Percentiles rank a stretch among this genome's conserved stretches.
These are phyloP conservation scores for Amiota communis DNA, from an alignment of 2,888 invertebrate species.

Conservation along the genomic window DNA sequence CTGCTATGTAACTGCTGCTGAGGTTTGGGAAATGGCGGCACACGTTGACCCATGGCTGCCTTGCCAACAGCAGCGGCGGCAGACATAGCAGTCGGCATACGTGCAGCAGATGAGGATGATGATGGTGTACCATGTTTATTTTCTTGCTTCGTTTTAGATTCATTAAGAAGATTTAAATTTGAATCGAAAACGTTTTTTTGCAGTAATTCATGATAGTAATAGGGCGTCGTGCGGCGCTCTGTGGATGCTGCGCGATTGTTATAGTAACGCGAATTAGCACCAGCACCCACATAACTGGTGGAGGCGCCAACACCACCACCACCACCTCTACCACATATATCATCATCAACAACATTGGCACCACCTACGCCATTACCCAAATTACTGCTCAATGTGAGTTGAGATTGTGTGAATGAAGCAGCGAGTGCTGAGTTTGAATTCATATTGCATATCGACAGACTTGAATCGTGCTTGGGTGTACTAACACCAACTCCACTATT, in stretches of 20 bases:
- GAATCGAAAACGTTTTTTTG: slow-evolving; percentile 71
- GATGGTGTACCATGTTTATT: neutral
- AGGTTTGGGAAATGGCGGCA: slow-evolving; percentile 50
- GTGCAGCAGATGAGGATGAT: neutral
- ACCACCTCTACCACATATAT: slow-evolving; percentile 1
- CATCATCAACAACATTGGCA: slow-evolving; percentile 24
- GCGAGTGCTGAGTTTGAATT: slow-evolving; percentile 51
- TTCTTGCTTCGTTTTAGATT: slow-evolving; percentile 48
- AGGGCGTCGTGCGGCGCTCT: slow-evolving; percentile 70
- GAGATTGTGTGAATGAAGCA: slow-evolving; percentile 48
- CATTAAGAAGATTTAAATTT: slow-evolving; percentile 69
- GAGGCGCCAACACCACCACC: slow-evolving; percentile 29
- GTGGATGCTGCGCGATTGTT: slow-evolving; percentile 48
- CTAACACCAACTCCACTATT: slow-evolving; percentile 28
- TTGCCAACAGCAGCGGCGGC: slow-evolving; percentile 45
- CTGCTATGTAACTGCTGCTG: slow-evolving; percentile 55
- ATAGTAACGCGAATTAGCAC: slow-evolving; percentile 43
- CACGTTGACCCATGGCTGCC: neutral
- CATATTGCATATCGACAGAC: slow-evolving; percentile 60
- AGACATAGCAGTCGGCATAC: slow-evolving; percentile 38
- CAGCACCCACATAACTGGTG: neutral
- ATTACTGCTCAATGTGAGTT: slow-evolving; percentile 42
- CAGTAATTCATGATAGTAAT: slow-evolving; percentile 71
- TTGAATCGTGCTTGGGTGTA: slow-evolving; percentile 51
- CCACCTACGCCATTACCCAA: slow-evolving; percentile 33